A percentile compares a stretch with the other conserved stretches of the same genome.
phyloP scores from a whole-genome alignment of 2,888 invertebrate species.

The Saturnia pavonia region DNA sequence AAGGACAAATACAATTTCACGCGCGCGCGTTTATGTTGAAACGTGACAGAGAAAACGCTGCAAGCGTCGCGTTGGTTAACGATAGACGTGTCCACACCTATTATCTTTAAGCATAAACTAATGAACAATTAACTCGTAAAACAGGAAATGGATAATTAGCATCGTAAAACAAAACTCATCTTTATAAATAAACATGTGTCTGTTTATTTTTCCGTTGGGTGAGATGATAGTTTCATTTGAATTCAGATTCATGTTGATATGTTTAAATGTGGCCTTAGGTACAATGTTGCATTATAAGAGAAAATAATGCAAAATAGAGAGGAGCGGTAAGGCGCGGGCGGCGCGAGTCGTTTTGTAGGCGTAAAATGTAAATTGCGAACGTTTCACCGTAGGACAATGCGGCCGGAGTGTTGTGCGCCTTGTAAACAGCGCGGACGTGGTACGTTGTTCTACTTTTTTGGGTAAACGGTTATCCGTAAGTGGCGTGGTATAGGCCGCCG shows the following conservation, averaged over 20 bases:
- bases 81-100: conserved; percentile 48
- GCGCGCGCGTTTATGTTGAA: conserved; percentile 39
- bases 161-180: conserved; percentile 35
- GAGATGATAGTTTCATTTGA: background rate
- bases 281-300: conserved; percentile 41
- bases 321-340: conserved; percentile 34
- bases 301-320: conserved; percentile 55
- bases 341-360: conserved; percentile 54
- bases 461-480: conserved; percentile 75
- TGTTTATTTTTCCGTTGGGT: conserved; percentile 29
- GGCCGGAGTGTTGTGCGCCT: conserved; percentile 69
- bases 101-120: conserved; percentile 49
- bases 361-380: conserved; percentile 72
- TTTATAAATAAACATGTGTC: conserved; percentile 24
- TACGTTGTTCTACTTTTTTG: conserved; percentile 80
- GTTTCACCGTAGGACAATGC: conserved; percentile 77
- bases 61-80: conserved; percentile 54
- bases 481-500: conserved; percentile 72
- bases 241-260: background rate
- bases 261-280: conserved; percentile 24
- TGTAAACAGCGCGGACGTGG: conserved; percentile 75
- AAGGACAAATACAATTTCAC: conserved; percentile 55
- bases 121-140: conserved; percentile 46
- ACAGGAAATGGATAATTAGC: conserved; percentile 37
- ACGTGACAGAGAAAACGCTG: conserved; percentile 47